These are phyloP conservation scores for Elysia chlorotica DNA, from an alignment of 1,140 invertebrate genomes.

Conservation along the genomic window DNA sequence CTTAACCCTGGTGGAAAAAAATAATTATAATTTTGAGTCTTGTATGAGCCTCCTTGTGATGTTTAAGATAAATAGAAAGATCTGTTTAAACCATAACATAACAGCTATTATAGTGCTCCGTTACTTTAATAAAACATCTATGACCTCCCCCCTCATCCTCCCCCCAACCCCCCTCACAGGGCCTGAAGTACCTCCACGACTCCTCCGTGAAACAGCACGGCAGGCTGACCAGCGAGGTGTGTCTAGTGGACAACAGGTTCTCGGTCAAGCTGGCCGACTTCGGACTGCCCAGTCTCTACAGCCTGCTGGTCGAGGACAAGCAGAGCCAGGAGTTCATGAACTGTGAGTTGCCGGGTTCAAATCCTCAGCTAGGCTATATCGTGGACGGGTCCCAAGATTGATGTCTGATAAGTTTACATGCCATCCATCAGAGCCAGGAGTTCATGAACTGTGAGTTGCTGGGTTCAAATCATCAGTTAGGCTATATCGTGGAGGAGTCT, in stretches of 20 bases:
- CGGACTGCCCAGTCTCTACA: conserved; percentile 70
- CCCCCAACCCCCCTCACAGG: conserved; percentile 66
- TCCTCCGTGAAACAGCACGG: conserved; percentile 84
- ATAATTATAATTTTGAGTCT: neutral
- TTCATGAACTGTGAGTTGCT: conserved; percentile 22
- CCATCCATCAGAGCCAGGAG: conserved; percentile 20
- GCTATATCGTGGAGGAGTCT: no score
- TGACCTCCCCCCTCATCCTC: neutral
- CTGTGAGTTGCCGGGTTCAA: no score
- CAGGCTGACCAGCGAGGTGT: conserved; percentile 93
- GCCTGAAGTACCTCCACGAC: conserved; percentile 87
- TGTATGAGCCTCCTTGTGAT: neutral
- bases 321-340: conserved; percentile 21
- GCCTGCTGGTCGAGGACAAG: conserved; percentile 4
- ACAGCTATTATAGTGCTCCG: neutral
- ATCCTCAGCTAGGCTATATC: no score
- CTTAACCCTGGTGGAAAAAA: neutral
- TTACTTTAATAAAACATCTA: neutral
- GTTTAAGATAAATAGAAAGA: neutral
- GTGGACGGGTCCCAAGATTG: no score
- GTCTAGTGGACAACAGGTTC: conserved; percentile 88
- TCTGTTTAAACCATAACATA: neutral
- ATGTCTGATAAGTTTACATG: no score
- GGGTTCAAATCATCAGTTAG: no score
- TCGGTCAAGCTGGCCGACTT: conserved; percentile 92